These are phyloP conservation scores for Hecatera dysodea DNA, from an alignment of 2,888 invertebrate genomes.

Conservation along the genomic window DNA sequence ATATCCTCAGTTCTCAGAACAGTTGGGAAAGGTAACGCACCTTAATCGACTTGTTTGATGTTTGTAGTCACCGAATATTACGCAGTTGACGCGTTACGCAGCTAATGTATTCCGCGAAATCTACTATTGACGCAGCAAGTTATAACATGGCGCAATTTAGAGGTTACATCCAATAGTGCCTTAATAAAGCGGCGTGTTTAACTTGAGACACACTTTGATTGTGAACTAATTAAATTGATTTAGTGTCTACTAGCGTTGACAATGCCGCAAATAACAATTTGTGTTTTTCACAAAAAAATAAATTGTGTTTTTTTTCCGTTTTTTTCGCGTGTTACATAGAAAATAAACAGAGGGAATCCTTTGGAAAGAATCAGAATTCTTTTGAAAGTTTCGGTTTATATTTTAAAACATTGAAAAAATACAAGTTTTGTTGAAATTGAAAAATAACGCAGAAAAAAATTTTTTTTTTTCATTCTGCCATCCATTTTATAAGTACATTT, in stretches of 20 bases:
- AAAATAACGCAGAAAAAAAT: no score
- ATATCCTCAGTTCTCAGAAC: neutral
- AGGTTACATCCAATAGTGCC: conserved; percentile 38
- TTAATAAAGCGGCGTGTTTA: conserved; percentile 40
- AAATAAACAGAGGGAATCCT: no score
- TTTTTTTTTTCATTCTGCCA: no score
- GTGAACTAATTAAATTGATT: conserved; percentile 33
- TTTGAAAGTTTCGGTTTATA: no score
- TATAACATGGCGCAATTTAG: conserved; percentile 57
- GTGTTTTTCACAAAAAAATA: no score
- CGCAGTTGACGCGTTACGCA: conserved; percentile 6
- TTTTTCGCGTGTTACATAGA: no score
- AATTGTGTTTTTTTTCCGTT: no score
- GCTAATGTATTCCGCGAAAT: conserved; percentile 55
- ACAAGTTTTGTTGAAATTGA: no score
- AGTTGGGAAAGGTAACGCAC: neutral
- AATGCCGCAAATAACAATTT: no score
- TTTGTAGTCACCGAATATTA: conserved; percentile 21
- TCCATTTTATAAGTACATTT: no score
- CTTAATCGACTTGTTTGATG: conserved; percentile 20
- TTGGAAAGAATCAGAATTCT: no score
- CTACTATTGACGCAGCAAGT: conserved; percentile 31
- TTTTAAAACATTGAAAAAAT: no score
- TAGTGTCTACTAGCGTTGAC: neutral
- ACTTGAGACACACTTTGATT: conserved; percentile 25